These are phyloP conservation scores for Ganaspis sp. DNA, from an alignment of 1,140 invertebrate genomes.

Conservation along the genomic window DNA sequence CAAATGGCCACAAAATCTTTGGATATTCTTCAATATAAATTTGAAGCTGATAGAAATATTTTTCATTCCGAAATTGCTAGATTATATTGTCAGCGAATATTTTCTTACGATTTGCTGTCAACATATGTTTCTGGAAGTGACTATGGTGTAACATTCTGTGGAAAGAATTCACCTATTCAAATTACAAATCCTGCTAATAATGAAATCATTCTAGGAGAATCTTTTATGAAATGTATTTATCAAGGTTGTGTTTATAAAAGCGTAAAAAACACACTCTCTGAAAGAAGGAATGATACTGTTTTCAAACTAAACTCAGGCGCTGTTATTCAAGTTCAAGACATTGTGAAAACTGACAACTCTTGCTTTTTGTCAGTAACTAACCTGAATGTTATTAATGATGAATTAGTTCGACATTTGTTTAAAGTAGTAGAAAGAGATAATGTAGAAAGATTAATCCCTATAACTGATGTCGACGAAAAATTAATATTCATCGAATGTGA, in stretches of 20 bases:
- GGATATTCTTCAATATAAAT: slow-evolving; percentile 17
- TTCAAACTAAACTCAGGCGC: background rate
- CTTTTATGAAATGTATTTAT: slow-evolving; percentile 40
- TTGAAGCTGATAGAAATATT: slow-evolving; percentile 3
- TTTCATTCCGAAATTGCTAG: background rate
- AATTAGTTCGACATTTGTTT: background rate
- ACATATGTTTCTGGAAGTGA: background rate
- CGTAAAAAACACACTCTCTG: slow-evolving; percentile 14
- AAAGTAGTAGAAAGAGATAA: background rate
- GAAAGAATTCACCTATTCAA: slow-evolving; percentile 55
- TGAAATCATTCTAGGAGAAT: slow-evolving; percentile 32
- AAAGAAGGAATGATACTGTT: slow-evolving; percentile 31
- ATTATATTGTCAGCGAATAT: slow-evolving; percentile 47
- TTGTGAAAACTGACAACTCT: too few species aligned
- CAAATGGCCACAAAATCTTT: slow-evolving; percentile 36
- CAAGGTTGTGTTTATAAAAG: slow-evolving; percentile 32
- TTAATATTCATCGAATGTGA: background rate
- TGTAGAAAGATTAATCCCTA: background rate
- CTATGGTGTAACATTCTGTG: slow-evolving; percentile 45
- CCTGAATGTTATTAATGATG: background rate
- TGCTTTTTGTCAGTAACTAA: background rate
- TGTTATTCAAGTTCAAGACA: too few species aligned
- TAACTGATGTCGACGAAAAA: background rate
- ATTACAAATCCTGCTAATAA: slow-evolving; percentile 32
- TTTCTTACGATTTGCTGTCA: background rate